Base-by-base conservation (phyloP, 2,888 invertebrate genomes). In the Monopis laevigella region DNA sequence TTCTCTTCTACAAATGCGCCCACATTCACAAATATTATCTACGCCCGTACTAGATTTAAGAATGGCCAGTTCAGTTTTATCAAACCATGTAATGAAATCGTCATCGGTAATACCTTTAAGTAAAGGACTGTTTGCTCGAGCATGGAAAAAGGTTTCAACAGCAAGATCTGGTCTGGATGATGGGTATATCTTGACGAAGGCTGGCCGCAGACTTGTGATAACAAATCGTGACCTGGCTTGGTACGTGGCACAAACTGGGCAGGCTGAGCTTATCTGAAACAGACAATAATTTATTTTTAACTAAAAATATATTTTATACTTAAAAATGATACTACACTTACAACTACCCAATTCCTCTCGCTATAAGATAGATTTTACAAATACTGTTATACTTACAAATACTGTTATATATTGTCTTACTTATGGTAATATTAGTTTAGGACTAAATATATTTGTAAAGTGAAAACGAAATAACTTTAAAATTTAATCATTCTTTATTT, bases 11-110 rank as follows among this genome's bases (percentile, higher is more conserved):
- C 82, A 82, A 48, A 75, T 73, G 2, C 81, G 63, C 7, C 82
- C 82, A 49, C 83, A 84, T 50, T 82, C 82, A 45, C 83, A 84
- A 42, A 83, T 74, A 28, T 81, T 75, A 49, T 82, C 80, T 44
- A 82, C 78, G 45, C 66, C 81, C 3, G 72, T 56, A 19, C 61
- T 71, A 2, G 68, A 70, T 51, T 71, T 73, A 2, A 77, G 65
- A 47, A 75, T 82, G 2, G 72, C 73, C 3, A 75, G 56, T 53
- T 77, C 81, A 43, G 84, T 84, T 63, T 82, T 82, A 28, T 86
- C 86, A 51, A 87, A 87, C 87, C 87, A 87, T 2, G 86, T 87
- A 19, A 86, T 85, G 13, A 86, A 75, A 52, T 87, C 87, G 50
- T 87, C 87, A 41, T 86, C 86, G 10, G 85, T 85, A 19, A 86